Conservation (phyloP, 2,797 vertebrate species). For the Gephyroberyx darwinii region DNA sequence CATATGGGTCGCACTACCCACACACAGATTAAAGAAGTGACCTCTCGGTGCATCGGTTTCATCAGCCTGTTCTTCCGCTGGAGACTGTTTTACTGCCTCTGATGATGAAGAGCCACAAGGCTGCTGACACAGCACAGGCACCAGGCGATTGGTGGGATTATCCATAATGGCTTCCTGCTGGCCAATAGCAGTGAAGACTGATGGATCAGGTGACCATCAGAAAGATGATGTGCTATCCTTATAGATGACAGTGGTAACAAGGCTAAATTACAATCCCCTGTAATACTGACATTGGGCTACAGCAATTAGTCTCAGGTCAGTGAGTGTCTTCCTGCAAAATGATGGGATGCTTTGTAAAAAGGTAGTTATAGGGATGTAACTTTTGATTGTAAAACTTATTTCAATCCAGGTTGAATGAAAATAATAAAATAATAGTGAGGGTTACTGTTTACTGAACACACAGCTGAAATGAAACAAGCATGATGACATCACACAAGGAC, state of each 20-base stretch:
- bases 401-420: background rate
- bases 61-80: slow-evolving; percentile 39
- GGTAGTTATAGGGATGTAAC: background rate
- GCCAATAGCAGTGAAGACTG: slow-evolving; percentile 63
- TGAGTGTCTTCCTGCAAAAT: background rate
- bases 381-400: background rate
- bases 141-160: slow-evolving; percentile 73
- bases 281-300: slow-evolving; percentile 14
- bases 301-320: slow-evolving; percentile 9
- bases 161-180: slow-evolving; percentile 45
- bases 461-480: background rate
- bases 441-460: background rate
- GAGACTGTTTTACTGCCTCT: slow-evolving; percentile 49
- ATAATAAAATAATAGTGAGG: too few relatives aligned
- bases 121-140: slow-evolving; percentile 75
- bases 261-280: slow-evolving; percentile 6
- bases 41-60: slow-evolving; percentile 42
- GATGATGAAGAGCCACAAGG: slow-evolving; percentile 65
- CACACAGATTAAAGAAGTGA: slow-evolving; percentile 34
- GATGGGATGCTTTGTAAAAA: background rate
- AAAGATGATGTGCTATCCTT: slow-evolving; percentile 39
- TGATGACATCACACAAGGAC: background rate
- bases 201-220: slow-evolving; percentile 63
- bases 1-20: slow-evolving; percentile 2
- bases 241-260: slow-evolving; percentile 19